Percentiles rank a stretch among this genome's conserved stretches.
These are phyloP conservation scores for Arbacia lixula DNA, from an alignment of 53 echinoderm and acorn worm genomes.

Conservation along the genomic window DNA sequence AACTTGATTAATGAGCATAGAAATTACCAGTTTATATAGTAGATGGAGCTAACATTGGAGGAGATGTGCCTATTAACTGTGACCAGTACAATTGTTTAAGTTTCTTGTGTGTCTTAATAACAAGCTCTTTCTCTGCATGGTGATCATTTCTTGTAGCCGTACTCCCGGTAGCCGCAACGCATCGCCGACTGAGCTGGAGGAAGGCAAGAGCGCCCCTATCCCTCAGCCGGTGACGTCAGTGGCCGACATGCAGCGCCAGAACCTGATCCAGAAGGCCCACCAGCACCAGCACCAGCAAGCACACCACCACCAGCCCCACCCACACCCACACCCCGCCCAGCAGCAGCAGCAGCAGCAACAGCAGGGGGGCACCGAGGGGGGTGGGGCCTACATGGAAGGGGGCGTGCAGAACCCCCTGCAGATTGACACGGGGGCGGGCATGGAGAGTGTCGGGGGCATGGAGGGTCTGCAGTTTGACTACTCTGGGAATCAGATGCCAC, in stretches of 20 bases:
- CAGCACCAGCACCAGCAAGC: conserved; percentile 47
- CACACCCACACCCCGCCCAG: conserved; percentile 34
- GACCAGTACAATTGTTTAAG: background rate
- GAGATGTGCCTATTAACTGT: too few relatives aligned
- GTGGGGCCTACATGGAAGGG: conserved; percentile 60
- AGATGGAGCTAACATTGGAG: too few relatives aligned
- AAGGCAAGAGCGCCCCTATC: conserved; percentile 44
- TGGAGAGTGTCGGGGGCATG: conserved; percentile 79
- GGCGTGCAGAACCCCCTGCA: conserved; percentile 87
- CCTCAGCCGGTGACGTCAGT: conserved; percentile 68
- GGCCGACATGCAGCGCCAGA: conserved; percentile 65
- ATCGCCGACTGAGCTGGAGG: conserved; percentile 79
- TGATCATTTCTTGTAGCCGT: conserved; percentile 35
- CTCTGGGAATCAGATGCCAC: conserved; percentile 86
- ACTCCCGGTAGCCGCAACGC: conserved; percentile 80
- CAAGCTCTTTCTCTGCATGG: background rate
- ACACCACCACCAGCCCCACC: conserved; percentile 44
- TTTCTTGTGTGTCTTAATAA: background rate
- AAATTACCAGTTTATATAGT: too few relatives aligned
- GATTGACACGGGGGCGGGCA: conserved; percentile 85
- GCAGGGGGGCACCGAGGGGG: conserved; percentile 44
- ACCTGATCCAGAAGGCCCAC: conserved; percentile 52
- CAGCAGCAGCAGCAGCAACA: conserved; percentile 43
- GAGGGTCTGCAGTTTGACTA: conserved; percentile 99
- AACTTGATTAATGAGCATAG: too few relatives aligned